phyloP scores from a whole-genome alignment of 2,113 vertebrate species.

The Ancistrus triradiatus region DNA sequence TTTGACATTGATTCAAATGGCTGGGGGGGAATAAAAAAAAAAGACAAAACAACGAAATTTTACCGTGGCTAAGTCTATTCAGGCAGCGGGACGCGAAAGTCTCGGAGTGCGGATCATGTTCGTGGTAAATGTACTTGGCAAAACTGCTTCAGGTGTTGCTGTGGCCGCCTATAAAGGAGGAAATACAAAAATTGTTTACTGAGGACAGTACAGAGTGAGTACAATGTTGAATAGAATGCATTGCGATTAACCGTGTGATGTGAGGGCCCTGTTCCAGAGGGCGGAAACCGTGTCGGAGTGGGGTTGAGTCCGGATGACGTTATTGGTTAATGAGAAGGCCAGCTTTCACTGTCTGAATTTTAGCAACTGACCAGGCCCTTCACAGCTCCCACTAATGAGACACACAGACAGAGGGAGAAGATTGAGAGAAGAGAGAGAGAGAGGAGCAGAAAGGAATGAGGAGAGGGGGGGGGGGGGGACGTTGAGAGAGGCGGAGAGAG shows the following conservation, averaged over 20 bases:
- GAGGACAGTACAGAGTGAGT: too few species aligned
- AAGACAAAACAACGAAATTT: not conserved
- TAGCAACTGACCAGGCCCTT: slow-evolving; percentile 89
- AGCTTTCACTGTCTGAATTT: slow-evolving; percentile 95
- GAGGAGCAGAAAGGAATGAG: not conserved
- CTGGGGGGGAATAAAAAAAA: too few species aligned
- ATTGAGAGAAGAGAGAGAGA: not conserved
- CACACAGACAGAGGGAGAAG: not conserved
- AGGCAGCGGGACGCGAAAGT: slow-evolving; percentile 93
- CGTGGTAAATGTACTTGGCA: slow-evolving; percentile 99
- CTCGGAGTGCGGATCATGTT: slow-evolving; percentile 93
- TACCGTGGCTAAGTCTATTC: slow-evolving; percentile 91
- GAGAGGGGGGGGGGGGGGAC: not conserved
- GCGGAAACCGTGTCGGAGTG: slow-evolving; percentile 80
- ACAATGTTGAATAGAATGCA: not conserved
- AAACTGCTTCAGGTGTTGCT: slow-evolving; percentile 88
- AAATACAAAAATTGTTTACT: not conserved
- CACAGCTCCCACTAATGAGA: slow-evolving; percentile 74
- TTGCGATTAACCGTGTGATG: slow-evolving; percentile 80
- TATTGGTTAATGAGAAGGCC: slow-evolving; percentile 94
- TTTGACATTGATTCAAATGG: too few species aligned
- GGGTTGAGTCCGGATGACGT: slow-evolving; percentile 90
- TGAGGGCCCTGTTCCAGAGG: slow-evolving; percentile 91
- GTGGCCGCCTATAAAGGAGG: slow-evolving; percentile 74
- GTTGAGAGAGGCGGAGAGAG: too few species aligned